phyloP scores from a whole-genome alignment of 2,888 invertebrate genomes.

The Leptopilina drosophilae region DNA sequence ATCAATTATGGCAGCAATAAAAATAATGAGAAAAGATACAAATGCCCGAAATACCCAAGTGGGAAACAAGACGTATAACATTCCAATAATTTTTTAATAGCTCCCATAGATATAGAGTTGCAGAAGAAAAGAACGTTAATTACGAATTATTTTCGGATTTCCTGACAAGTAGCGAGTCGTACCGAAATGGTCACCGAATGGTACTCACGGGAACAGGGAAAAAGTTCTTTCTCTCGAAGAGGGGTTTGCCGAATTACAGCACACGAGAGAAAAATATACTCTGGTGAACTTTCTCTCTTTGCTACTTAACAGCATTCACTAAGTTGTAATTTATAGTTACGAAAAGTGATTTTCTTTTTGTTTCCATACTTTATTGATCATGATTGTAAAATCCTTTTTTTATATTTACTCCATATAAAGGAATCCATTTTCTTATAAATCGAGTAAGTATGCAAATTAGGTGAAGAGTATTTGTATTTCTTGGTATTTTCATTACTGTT shows the following conservation, averaged over 20 bases:
- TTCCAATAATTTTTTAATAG: background rate
- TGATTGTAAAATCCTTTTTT: no score
- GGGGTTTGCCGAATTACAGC: conserved; percentile 51
- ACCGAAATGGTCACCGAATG: conserved; percentile 53
- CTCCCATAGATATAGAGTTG: background rate
- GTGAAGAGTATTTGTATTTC: no score
- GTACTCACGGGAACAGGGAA: conserved; percentile 53
- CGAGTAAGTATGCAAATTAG: no score
- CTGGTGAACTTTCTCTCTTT: conserved; percentile 10
- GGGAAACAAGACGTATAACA: no score
- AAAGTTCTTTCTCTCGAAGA: conserved; percentile 52
- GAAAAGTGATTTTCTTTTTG: conserved; percentile 1
- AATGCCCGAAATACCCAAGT: no score
- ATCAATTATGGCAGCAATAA: no score
- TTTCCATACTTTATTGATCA: no score
- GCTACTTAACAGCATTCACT: conserved; percentile 15
- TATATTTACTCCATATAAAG: no score
- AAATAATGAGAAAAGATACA: no score
- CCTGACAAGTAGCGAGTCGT: conserved; percentile 47
- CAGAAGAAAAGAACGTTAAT: background rate
- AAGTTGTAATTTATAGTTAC: conserved; percentile 1
- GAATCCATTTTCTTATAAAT: no score
- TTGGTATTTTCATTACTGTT: no score
- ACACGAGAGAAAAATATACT: conserved; percentile 57
- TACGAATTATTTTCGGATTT: conserved; percentile 57